phyloP scores from a whole-genome alignment of 1,140 invertebrate genomes.

The Euwallacea similis region DNA sequence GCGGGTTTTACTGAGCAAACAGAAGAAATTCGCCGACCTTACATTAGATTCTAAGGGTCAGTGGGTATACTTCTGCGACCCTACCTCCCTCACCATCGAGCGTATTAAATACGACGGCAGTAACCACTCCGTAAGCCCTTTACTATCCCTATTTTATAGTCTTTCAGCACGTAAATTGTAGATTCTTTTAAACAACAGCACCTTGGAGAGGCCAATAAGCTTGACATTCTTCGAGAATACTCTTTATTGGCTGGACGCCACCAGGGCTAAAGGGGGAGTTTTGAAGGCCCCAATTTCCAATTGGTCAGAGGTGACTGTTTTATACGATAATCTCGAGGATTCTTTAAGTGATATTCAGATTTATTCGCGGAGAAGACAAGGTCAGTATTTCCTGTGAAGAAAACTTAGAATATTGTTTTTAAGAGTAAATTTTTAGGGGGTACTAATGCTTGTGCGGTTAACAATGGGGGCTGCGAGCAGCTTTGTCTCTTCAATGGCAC shows the following conservation, averaged over 20 bases:
- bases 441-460: conserved; percentile 33
- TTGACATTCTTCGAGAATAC: conserved; percentile 72
- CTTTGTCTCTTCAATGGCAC: conserved; percentile 78
- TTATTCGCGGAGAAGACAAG: conserved; percentile 60
- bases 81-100: conserved; percentile 82
- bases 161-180: conserved; percentile 4
- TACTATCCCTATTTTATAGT: background rate
- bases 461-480: conserved; percentile 74
- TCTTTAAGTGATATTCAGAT: conserved; percentile 73
- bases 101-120: conserved; percentile 73
- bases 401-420: background rate
- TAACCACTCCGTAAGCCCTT: conserved; percentile 55
- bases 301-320: conserved; percentile 58
- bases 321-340: conserved; percentile 65
- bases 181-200: conserved; percentile 63
- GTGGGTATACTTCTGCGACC: conserved; percentile 88
- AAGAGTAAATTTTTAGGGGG: conserved; percentile 2
- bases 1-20: conserved; percentile 58
- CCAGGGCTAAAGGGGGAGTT: conserved; percentile 66
- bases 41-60: conserved; percentile 58
- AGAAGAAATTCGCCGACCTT: conserved; percentile 60
- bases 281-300: conserved; percentile 64
- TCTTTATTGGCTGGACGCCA: conserved; percentile 84
- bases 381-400: background rate
- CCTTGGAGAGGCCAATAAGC: conserved; percentile 76